Evolutionary conservation across 2,113 vertebrate species (phyloP).

Genomic region (Oostethus manadensis): DNA sequence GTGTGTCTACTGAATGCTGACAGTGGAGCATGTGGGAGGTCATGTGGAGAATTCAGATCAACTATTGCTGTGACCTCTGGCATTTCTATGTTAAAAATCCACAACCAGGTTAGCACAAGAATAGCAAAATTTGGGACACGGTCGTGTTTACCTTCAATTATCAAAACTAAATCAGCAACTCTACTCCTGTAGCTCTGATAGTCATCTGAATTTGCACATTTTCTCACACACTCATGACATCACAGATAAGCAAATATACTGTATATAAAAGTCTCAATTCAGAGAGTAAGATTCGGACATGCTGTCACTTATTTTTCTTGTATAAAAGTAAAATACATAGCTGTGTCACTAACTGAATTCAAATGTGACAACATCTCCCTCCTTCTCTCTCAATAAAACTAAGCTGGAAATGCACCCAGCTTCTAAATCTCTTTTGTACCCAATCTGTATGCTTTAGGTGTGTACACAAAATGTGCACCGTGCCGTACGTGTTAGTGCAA

Average conservation of each 20-base stretch:
- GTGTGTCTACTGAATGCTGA: neutral
- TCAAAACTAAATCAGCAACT: conserved; percentile 54
- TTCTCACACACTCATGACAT: conserved; percentile 4
- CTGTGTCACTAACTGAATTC: too few relatives aligned
- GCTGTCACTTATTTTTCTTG: too few relatives aligned
- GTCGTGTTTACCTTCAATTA: conserved; percentile 55
- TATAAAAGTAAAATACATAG: too few relatives aligned
- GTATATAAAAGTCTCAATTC: conserved; percentile 2
- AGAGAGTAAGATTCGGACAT: conserved; percentile 5
- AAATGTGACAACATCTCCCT: conserved; percentile 1
- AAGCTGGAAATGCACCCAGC: conserved; percentile 20
- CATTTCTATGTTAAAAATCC: conserved; percentile 59
- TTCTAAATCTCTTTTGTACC: conserved; percentile 51
- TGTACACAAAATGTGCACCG: conserved; percentile 28
- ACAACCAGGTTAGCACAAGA: conserved; percentile 31
- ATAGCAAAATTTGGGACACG: conserved; percentile 53
- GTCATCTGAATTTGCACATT: conserved; percentile 42
- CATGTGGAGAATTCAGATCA: conserved; percentile 38
- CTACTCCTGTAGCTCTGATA: conserved; percentile 41
- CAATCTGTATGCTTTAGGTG: conserved; percentile 52
- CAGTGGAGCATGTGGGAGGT: conserved; percentile 28
- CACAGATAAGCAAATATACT: conserved; percentile 18
- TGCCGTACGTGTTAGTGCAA: conserved; percentile 5
- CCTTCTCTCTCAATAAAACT: conserved; percentile 17
- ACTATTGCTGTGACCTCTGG: conserved; percentile 43